phyloP scores from a whole-genome alignment of 2,888 invertebrate species.

The Melanchra persicariae region DNA sequence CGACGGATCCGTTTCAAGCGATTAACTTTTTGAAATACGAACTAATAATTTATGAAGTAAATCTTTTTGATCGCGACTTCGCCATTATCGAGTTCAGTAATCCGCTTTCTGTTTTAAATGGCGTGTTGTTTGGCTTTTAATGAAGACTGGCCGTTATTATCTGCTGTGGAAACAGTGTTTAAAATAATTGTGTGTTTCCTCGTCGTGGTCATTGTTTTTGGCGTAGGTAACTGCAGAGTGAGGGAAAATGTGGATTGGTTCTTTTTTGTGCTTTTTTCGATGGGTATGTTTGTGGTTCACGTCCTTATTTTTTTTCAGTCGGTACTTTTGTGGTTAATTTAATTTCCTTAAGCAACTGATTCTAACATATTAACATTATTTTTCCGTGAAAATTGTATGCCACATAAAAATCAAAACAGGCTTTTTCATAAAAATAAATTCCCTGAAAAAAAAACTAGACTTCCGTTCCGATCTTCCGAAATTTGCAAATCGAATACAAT shows the following conservation, averaged over 20 bases:
- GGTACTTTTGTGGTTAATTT: too few species aligned
- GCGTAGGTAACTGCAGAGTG: neutral
- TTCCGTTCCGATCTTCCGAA: neutral
- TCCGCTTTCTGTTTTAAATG: slow-evolving; percentile 62
- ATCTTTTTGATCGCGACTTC: slow-evolving; percentile 65
- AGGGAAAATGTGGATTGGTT: neutral
- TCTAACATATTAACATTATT: too few species aligned
- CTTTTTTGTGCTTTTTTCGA: too few species aligned
- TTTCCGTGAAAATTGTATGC: too few species aligned
- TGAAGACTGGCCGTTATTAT: slow-evolving; percentile 52
- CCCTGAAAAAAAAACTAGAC: neutral
- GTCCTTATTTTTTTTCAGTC: too few species aligned
- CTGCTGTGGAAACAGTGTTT: slow-evolving; percentile 28
- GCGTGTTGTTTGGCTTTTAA: slow-evolving; percentile 59
- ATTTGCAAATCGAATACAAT: neutral
- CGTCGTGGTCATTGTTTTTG: slow-evolving; percentile 1
- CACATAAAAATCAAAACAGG: neutral
- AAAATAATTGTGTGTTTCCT: slow-evolving; percentile 34
- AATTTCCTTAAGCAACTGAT: too few species aligned
- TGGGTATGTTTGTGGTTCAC: too few species aligned
- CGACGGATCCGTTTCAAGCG: slow-evolving; percentile 56
- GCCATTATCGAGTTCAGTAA: slow-evolving; percentile 63
- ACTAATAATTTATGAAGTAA: slow-evolving; percentile 73
- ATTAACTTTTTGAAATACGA: slow-evolving; percentile 73
- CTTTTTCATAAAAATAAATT: too few species aligned